Evolutionary conservation across 2,113 vertebrate genomes (phyloP).

Genomic region (Caretta caretta): DNA sequence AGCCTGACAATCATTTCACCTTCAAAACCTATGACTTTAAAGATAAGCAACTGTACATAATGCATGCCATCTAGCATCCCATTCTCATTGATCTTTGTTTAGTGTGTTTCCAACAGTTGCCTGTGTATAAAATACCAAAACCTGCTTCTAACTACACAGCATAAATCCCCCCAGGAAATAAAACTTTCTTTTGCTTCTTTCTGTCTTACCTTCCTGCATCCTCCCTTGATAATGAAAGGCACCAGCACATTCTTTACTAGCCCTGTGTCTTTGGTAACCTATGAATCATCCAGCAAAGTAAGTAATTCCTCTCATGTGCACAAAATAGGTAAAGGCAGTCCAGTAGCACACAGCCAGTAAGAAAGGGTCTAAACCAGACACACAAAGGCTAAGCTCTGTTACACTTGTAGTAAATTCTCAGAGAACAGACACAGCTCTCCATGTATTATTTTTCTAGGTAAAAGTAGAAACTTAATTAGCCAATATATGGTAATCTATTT

Average conservation of each 20-base stretch:
- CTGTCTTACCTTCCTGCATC: slow-evolving; percentile 33
- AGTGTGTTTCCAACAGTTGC: slow-evolving; percentile 1
- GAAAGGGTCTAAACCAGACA: not conserved
- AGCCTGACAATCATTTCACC: slow-evolving; percentile 13
- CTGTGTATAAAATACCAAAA: not conserved
- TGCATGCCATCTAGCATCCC: not conserved
- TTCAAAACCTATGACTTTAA: not conserved
- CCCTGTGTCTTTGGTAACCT: not conserved
- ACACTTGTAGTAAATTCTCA: not conserved
- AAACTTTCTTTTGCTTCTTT: slow-evolving; percentile 36
- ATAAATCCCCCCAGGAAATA: slow-evolving; percentile 28
- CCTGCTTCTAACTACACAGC: slow-evolving; percentile 24
- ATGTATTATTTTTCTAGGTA: not conserved
- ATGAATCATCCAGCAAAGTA: not conserved
- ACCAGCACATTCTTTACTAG: slow-evolving; percentile 28
- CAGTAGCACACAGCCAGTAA: not conserved
- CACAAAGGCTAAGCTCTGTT: slow-evolving; percentile 2
- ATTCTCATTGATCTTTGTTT: slow-evolving; percentile 31
- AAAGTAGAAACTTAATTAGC: not conserved
- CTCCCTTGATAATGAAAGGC: slow-evolving; percentile 26
- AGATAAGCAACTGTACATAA: slow-evolving; percentile 21
- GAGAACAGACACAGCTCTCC: not conserved
- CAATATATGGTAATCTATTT: accelerated
- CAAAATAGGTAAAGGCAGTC: slow-evolving; percentile 16
- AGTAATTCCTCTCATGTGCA: not conserved